Evolutionary conservation across 2,797 vertebrate genomes (phyloP).

Genomic region (Ciconia nigra): DNA sequence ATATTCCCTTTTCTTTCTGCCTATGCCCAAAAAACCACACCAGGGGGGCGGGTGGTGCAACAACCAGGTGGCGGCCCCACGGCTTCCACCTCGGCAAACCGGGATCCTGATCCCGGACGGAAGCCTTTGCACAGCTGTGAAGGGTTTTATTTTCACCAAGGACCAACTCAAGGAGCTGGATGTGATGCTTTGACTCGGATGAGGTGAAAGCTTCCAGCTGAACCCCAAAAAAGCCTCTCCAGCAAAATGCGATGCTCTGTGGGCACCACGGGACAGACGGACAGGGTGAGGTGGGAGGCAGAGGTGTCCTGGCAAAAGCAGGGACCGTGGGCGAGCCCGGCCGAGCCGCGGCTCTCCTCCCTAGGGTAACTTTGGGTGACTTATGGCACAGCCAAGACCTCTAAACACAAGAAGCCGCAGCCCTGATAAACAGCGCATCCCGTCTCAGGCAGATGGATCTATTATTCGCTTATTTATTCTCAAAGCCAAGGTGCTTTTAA

Average conservation of each 20-base stretch:
- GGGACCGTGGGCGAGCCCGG: accelerated
- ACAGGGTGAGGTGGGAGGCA: accelerated
- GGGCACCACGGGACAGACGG: neutral
- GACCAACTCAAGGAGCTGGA: neutral
- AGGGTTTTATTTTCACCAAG: neutral
- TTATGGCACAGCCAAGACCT: neutral
- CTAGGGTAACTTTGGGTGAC: neutral
- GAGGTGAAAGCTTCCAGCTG: neutral
- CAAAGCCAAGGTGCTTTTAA: conserved; percentile 43
- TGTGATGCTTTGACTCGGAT: accelerated
- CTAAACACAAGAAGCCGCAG: neutral
- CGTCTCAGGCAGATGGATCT: neutral
- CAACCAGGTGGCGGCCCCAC: accelerated
- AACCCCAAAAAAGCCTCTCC: neutral
- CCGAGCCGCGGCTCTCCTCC: neutral
- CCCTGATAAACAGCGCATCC: neutral
- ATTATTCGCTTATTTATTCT: neutral
- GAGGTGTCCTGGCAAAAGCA: neutral
- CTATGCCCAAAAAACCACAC: neutral
- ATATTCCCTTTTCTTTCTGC: neutral
- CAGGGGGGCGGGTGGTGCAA: accelerated
- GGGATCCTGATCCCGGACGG: neutral
- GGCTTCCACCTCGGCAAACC: neutral
- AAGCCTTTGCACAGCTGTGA: neutral
- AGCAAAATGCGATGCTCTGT: accelerated